These are phyloP conservation scores for Thymelicus acteon DNA, from an alignment of 2,888 invertebrate species.

Conservation along the genomic window DNA sequence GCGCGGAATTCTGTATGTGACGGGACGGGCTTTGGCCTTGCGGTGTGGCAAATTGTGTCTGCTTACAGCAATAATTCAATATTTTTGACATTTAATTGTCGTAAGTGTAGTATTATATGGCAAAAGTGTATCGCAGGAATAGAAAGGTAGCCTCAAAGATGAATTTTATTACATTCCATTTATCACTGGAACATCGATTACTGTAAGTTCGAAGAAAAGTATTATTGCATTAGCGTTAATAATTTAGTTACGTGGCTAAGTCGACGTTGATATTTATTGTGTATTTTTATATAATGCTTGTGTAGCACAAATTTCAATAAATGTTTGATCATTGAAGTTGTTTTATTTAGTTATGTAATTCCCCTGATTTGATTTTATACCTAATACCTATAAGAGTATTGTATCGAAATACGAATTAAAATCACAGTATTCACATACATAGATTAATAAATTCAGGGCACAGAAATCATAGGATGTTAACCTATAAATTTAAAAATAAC, in stretches of 20 bases:
- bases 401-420: too few relatives aligned
- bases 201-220: slow-evolving; percentile 68
- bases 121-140: slow-evolving; percentile 2
- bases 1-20: background rate
- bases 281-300: slow-evolving; percentile 84
- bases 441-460: too few relatives aligned
- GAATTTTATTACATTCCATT: slow-evolving; percentile 49
- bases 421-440: too few relatives aligned
- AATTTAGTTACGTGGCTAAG: slow-evolving; percentile 71
- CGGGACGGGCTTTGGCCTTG: slow-evolving; percentile 30
- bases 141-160: slow-evolving; percentile 26
- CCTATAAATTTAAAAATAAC: too few relatives aligned
- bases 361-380: background rate
- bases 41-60: slow-evolving; percentile 25
- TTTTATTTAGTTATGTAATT: slow-evolving; percentile 10
- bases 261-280: slow-evolving; percentile 82
- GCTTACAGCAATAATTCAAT: slow-evolving; percentile 35
- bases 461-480: too few relatives aligned
- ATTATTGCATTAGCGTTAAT: slow-evolving; percentile 78
- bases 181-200: slow-evolving; percentile 49
- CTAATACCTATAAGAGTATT: too few relatives aligned
- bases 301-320: slow-evolving; percentile 85
- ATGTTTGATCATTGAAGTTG: slow-evolving; percentile 69
- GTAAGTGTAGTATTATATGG: background rate
- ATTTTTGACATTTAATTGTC: slow-evolving; percentile 11